phyloP scores from a whole-genome alignment of 2,888 invertebrate species.

The Tromatobia lineatoria region DNA sequence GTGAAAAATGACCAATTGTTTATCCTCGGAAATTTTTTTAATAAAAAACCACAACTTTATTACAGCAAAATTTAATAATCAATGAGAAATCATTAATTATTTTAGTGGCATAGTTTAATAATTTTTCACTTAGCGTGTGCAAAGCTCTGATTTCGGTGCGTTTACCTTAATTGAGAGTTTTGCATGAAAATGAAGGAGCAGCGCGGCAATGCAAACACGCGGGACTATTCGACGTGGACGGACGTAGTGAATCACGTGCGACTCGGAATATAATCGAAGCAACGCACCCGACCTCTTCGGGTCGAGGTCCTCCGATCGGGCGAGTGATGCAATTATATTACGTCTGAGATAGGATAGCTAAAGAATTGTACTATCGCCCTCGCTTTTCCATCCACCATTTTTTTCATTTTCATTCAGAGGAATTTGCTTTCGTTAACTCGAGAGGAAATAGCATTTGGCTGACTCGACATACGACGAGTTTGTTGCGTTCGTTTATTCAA shows the following conservation, averaged over 20 bases:
- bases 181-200: background rate
- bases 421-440: background rate
- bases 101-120: too few species aligned
- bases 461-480: too few species aligned
- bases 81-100: too few species aligned
- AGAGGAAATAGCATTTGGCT: background rate
- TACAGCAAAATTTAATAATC: too few species aligned
- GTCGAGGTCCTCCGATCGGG: conserved; percentile 28
- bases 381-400: background rate
- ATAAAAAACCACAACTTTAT: too few species aligned
- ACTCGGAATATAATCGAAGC: conserved; percentile 4
- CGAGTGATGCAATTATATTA: conserved; percentile 33
- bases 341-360: conserved; percentile 21
- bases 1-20: too few species aligned
- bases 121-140: too few species aligned
- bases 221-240: background rate
- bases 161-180: background rate
- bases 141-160: background rate
- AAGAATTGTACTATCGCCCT: background rate
- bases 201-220: background rate
- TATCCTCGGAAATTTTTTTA: too few species aligned
- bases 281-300: conserved; percentile 31
- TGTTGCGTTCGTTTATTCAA: too few species aligned
- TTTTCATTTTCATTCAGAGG: background rate
- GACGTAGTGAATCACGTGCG: conserved; percentile 6